Evolutionary conservation across 92 coral and sea anemone species (phyloP).

Genomic region (Blastomussa wellsi): DNA sequence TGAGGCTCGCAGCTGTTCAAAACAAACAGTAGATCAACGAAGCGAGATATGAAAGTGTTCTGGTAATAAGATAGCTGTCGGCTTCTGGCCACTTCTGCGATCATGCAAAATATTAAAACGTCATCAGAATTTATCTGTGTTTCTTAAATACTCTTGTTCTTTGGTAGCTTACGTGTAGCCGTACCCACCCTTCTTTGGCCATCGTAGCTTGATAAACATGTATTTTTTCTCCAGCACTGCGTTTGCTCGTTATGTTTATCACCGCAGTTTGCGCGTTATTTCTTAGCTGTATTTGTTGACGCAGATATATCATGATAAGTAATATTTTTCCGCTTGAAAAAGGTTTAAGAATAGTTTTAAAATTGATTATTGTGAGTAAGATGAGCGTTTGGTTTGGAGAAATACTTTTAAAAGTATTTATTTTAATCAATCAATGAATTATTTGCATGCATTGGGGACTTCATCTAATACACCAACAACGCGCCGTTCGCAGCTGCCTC

Average conservation of each 20-base stretch:
- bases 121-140: background rate
- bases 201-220: too few relatives aligned
- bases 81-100: slow-evolving; percentile 18
- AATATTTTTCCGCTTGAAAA: background rate
- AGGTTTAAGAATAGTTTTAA: background rate
- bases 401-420: background rate
- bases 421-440: background rate
- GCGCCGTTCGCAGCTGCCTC: background rate
- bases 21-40: background rate
- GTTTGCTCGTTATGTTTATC: too few relatives aligned
- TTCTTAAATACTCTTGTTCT: too few relatives aligned
- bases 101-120: background rate
- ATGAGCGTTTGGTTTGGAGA: background rate
- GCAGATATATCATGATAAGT: background rate
- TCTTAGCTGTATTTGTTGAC: background rate
- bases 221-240: too few relatives aligned
- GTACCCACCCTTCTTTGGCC: too few relatives aligned
- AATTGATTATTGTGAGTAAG: background rate
- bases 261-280: too few relatives aligned
- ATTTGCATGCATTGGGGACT: background rate
- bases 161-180: too few relatives aligned
- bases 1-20: background rate
- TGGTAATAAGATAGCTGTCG: background rate
- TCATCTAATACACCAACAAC: background rate
- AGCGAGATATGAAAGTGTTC: background rate